Evolutionary conservation across 2,888 invertebrate species (phyloP), one percentile per base, ranked within the genome.

Genomic region (Hemistola chrysoprasaria): DNA sequence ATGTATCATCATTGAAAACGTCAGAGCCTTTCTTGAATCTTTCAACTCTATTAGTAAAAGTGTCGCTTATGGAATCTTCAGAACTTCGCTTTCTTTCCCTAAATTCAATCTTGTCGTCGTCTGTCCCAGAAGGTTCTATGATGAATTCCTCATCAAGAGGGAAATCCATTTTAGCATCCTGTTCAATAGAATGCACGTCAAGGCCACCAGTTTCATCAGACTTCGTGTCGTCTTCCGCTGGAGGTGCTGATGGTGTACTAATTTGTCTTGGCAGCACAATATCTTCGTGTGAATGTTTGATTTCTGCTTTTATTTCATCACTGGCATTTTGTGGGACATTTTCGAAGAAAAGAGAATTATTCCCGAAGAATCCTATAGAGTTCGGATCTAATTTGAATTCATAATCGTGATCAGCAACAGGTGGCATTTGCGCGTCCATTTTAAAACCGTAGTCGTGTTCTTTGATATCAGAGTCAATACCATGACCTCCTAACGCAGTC

Each of bases 121-220:
- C 83, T 1, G 78, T 77, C 48, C 76, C 80, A 4, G 81, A 78
- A 1, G 86, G 85, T 53, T 88, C 85, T 20, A 85, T 79, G 0
- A 81, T 65, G 38, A 71, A 84, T 44, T 85, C 83, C 47, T 85
- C 85, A 45, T 71, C 80, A 6, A 82, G 49, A 4, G 85, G 81
- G 47, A 83, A 88, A 35, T 86, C 85, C 46, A 79, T 75, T 36
- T 78, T 86, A 8, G 88, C 88, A 27, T 88, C 88, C 56, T 76
- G 78, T 55, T 88, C 88, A 50, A 88, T 88, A 2, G 78, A 83
- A 31, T 74, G 73, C 3, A 87, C 87, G 25, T 88, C 88, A 44
- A 86, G 53, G 11, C 54, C 56, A 8, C 83, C 78, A 22, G 74
- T 72, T 65, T 75, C 81, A 39, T 85, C 85, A 1, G 78, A 78